Conservation (phyloP, 2,888 invertebrate species). For the Brachypterus glaber region DNA sequence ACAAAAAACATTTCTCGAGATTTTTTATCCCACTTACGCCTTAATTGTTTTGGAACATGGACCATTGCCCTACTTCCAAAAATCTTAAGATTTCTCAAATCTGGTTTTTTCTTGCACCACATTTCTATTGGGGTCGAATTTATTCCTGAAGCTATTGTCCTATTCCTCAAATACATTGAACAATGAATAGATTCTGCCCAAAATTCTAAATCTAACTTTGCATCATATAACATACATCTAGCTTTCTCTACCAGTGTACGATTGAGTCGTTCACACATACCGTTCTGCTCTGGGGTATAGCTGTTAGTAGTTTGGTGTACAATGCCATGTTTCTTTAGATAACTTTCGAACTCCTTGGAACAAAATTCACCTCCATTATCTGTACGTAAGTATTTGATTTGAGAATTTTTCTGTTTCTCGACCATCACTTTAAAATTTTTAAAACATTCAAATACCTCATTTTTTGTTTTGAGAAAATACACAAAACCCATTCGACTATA, state of each 20-base stretch:
- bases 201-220: conserved; percentile 12
- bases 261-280: conserved; percentile 21
- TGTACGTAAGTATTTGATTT: conserved; percentile 23
- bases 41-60: conserved; percentile 28
- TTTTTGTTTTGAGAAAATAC: conserved; percentile 24
- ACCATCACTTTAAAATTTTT: conserved; percentile 25
- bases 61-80: conserved; percentile 32
- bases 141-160: conserved; percentile 3
- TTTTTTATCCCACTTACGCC: conserved; percentile 29
- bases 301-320: conserved; percentile 22
- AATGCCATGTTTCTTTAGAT: conserved; percentile 24
- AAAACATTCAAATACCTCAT: conserved; percentile 23
- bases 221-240: conserved; percentile 18
- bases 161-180: conserved; percentile 17
- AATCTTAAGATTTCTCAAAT: conserved; percentile 28
- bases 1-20: conserved; percentile 25
- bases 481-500: conserved; percentile 21
- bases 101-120: conserved; percentile 25
- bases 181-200: conserved; percentile 20
- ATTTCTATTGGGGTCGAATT: conserved; percentile 13
- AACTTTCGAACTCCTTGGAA: conserved; percentile 17
- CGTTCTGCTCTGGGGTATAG: conserved; percentile 26
- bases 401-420: conserved; percentile 24
- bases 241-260: conserved; percentile 23
- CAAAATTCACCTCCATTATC: conserved; percentile 20